Conservation (phyloP, 30 jellyfish, hydroid and myxozoan species). For the Catostylus mosaicus region DNA sequence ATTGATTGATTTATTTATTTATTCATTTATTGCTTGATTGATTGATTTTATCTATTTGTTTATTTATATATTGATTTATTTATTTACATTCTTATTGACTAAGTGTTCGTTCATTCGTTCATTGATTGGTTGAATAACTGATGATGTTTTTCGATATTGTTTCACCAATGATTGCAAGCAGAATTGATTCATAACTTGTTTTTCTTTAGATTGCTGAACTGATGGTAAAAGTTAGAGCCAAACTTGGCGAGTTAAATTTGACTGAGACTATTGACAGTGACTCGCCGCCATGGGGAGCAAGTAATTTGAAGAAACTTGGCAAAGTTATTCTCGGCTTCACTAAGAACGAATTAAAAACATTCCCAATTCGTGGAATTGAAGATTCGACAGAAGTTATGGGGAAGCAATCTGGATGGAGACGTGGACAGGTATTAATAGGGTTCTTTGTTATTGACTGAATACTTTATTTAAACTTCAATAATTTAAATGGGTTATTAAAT, state of each 20-base stretch:
- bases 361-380: slow-evolving; percentile 85
- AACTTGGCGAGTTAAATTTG: slow-evolving; percentile 68
- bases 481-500: not conserved
- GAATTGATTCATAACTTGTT: not conserved
- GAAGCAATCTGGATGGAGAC: slow-evolving; percentile 84
- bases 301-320: slow-evolving; percentile 71
- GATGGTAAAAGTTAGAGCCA: slow-evolving; percentile 70
- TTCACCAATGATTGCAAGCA: not conserved
- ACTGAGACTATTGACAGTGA: slow-evolving; percentile 66
- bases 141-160: too few species aligned
- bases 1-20: too few species aligned
- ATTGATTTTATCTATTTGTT: too few species aligned
- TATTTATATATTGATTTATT: too few species aligned
- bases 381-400: slow-evolving; percentile 80
- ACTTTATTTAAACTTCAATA: too few species aligned
- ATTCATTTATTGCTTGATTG: too few species aligned
- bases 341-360: slow-evolving; percentile 60
- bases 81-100: too few species aligned
- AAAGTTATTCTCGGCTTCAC: slow-evolving; percentile 78
- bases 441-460: too few species aligned
- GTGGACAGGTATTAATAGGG: slow-evolving; percentile 93
- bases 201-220: slow-evolving; percentile 69
- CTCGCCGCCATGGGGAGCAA: slow-evolving; percentile 83
- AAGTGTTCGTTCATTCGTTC: too few species aligned
- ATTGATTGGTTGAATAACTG: too few species aligned